Evolutionary conservation across 23 tunicate genomes (phyloP), one percentile per base, ranked within the genome.

Genomic region (Phallusia fumigata): DNA sequence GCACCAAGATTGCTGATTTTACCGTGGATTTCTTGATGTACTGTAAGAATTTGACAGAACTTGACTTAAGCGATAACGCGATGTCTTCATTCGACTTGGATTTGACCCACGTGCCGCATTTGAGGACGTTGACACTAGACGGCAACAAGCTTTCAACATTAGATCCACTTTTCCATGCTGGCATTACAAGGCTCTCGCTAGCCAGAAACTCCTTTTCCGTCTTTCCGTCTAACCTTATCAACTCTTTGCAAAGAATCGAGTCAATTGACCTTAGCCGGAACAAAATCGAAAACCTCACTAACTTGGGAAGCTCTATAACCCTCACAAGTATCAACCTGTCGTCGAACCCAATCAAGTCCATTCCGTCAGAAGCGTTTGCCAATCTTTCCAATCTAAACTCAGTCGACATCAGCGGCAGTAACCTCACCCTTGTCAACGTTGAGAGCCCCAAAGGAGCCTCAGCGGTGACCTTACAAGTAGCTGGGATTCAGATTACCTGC

Each of bases 271-370:
- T 79, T 28, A 52, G 73, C 13, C 24, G 2, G 13, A 79, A 79
- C 72, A 0, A 5, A 30, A 52, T 79, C 36, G 31, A 64, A n/a
- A 15, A 52, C 24, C 21, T 79, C 15, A 31, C 77, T 0, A 15
- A 33, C 21, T 15, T 22, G 32, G 34, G 51, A 6, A 52, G 0
- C 3, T 79, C 83, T 2, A 0, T 3, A 19, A 52, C 2, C 8
- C 73, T 79, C 12, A 32, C 34, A 2, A 2, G 13, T 18, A 52
- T 79, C 22, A 26, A 79, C 73, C 40, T 79, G 21, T 79, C 83
- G 8, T 51, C 19, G 31, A 79, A 79, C 34, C 36, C 72, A 31
- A 79, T 79, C 73, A 21, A 16, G 49, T 15, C 11, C 35, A 79
- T 79, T 31, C 3, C 51, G 1, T 32, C 72, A 52, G 21, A 45